Evolutionary conservation across 2,888 invertebrate genomes (phyloP), one percentile per base, ranked within the genome.

Genomic region (Cetonia aurata): DNA sequence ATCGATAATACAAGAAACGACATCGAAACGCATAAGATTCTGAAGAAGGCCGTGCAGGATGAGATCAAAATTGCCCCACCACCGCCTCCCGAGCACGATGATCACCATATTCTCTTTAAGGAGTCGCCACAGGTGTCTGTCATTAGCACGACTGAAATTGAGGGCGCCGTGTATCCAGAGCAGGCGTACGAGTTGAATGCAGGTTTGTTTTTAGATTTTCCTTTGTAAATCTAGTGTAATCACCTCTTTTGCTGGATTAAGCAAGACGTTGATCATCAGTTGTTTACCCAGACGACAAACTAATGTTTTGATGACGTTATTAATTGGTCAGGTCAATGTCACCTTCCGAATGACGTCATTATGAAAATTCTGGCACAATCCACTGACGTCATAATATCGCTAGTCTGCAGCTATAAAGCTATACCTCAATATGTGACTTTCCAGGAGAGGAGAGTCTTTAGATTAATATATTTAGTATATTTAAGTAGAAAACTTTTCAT

Each of bases 1-100:
- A 48, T 62, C n/a, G 62, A 62, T 31, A 62, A 62, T 48, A 62
- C 62, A n/a, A 13, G 25, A 12, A 62, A 67, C 19, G 66, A 66
- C 10, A 25, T 37, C n/a, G 66, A 66, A 55, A 44, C 25, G 9
- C 15, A 50, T 19, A 52, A 10, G 42, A 53, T 55, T 42, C 31
- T 67, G 2, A 55, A 62, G 19, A 46, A 17, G 25, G 62, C 62
- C 31, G 48, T 62, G 4, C 33, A 19, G n/a, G 48, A 62, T 8
- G 62, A 62, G 25, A 33, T 62, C 12, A 62, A 19, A 56, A 33
- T 37, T 9, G 55, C 55, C 8, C 37, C 55, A 12, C 55, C 55
- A 13, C 25, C 25, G 25, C n/a, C 25, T 3, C 55, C 37, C 3
- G 37, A 56, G 3, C 55, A 13, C 12, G 55, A 56, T 2, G 55